phyloP scores from a whole-genome alignment of 2,888 invertebrate genomes.

The Caenorhabditis japonica region DNA sequence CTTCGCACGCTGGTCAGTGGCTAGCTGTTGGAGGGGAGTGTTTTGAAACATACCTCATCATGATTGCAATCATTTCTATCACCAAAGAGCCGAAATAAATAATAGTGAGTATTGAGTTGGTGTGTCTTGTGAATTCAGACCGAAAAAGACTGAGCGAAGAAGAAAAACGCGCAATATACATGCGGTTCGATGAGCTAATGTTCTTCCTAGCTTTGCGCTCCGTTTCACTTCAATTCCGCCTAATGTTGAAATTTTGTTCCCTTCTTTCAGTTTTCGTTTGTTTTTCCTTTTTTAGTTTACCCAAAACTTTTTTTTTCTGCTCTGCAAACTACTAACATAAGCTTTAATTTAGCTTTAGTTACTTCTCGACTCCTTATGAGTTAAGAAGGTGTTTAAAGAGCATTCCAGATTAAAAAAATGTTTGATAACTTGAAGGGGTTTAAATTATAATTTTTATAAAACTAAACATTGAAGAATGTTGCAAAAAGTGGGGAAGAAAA shows the following conservation, averaged over 20 bases:
- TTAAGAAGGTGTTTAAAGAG: no score
- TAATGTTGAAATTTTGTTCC: slow-evolving; percentile 52
- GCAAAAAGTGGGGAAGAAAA: no score
- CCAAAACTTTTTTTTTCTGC: slow-evolving; percentile 1
- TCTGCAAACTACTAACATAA: neutral
- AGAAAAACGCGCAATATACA: slow-evolving; percentile 53
- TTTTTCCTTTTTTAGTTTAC: slow-evolving; percentile 19
- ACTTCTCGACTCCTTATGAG: no score
- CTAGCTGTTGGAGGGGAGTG: slow-evolving; percentile 16
- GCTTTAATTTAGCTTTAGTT: no score
- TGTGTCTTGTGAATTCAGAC: slow-evolving; percentile 40
- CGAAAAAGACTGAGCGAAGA: slow-evolving; percentile 45
- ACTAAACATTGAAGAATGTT: no score
- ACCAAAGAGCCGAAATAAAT: slow-evolving; percentile 10
- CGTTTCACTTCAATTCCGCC: slow-evolving; percentile 57
- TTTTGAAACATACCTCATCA: slow-evolving; percentile 43
- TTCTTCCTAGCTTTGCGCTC: slow-evolving; percentile 55
- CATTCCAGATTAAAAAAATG: no score
- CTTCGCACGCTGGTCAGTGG: slow-evolving; percentile 36
- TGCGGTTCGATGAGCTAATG: slow-evolving; percentile 58
- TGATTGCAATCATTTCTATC: slow-evolving; percentile 11
- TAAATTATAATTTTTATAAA: no score
- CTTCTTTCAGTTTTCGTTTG: slow-evolving; percentile 40
- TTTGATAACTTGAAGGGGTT: no score
- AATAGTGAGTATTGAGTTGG: neutral